These are phyloP conservation scores for Lissocephala sabroskyi DNA, from an alignment of 2,888 invertebrate genomes.

Conservation along the genomic window DNA sequence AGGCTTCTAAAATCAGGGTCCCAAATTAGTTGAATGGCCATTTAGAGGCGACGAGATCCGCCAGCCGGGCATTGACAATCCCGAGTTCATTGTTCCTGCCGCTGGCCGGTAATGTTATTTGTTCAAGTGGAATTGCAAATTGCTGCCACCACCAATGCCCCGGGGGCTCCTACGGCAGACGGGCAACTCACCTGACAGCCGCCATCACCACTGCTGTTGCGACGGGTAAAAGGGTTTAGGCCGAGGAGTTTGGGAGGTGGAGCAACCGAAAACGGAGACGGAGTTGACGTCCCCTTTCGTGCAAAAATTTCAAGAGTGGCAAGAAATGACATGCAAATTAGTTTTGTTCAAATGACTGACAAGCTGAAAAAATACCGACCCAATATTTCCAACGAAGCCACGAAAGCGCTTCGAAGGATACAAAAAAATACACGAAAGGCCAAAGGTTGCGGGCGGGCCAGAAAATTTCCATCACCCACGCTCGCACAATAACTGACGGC, in stretches of 20 bases:
- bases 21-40: neutral
- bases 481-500: slow-evolving; percentile 25
- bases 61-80: neutral
- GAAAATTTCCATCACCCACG: slow-evolving; percentile 42
- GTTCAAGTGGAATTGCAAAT: slow-evolving; percentile 18
- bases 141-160: neutral
- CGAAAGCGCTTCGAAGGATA: neutral
- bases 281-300: slow-evolving; percentile 33
- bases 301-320: slow-evolving; percentile 61
- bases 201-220: too few relatives aligned
- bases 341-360: slow-evolving; percentile 66
- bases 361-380: slow-evolving; percentile 44
- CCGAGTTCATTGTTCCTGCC: neutral
- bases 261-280: neutral
- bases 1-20: neutral
- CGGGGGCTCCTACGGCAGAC: neutral
- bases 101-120: slow-evolving; percentile 18
- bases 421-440: neutral
- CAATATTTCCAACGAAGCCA: neutral
- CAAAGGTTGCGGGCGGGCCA: slow-evolving; percentile 7
- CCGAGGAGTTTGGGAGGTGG: too few relatives aligned
- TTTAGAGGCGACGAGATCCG: neutral
- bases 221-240: too few relatives aligned
- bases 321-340: slow-evolving; percentile 67
- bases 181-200: too few relatives aligned